Evolutionary conservation across 2,888 invertebrate genomes (phyloP).

Genomic region (Deroplatys truncata): DNA sequence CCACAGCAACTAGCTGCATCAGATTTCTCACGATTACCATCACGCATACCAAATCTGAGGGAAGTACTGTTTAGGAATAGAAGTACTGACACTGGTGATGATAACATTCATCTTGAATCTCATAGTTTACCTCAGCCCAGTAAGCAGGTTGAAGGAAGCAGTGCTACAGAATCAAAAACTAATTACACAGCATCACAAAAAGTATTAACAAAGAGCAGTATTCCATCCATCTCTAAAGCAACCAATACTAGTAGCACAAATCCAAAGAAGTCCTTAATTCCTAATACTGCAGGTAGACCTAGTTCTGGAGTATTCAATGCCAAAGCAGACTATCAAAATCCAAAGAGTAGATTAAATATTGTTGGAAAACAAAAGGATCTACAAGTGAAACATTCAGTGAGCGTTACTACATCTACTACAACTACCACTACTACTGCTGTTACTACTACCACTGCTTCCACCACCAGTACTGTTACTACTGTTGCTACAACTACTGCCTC

Average conservation of each 20-base stretch:
- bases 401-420: not conserved
- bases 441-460: not conserved
- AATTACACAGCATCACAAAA: not conserved
- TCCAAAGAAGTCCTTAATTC: not conserved
- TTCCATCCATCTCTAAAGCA: not conserved
- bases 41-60: conserved; percentile 18
- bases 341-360: not conserved
- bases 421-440: not conserved
- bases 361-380: not conserved
- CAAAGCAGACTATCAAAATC: not conserved
- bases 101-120: not conserved
- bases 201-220: not conserved
- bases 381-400: not conserved
- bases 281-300: not conserved
- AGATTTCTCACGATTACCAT: conserved; percentile 1
- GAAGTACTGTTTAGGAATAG: conserved; percentile 8
- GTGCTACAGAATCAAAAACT: not conserved
- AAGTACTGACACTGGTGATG: not conserved
- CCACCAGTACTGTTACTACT: not conserved
- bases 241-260: not conserved
- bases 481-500: not conserved
- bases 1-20: conserved; percentile 10
- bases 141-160: not conserved
- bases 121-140: not conserved
- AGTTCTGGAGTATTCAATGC: conserved; percentile 3